Evolutionary conservation across 2,888 invertebrate genomes (phyloP).

Genomic region (Taphrorychus bicolor): DNA sequence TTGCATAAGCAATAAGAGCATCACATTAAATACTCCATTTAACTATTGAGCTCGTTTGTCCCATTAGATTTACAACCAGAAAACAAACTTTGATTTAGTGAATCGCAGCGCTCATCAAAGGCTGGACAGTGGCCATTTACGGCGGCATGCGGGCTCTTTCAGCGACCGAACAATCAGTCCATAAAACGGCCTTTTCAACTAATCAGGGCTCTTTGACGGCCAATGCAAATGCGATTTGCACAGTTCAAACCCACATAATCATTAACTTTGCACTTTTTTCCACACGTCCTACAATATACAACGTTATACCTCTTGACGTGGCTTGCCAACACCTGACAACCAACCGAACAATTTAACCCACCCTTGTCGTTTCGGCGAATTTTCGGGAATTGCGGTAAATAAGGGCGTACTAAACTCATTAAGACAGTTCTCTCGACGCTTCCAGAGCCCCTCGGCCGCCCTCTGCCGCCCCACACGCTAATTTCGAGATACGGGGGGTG

Average conservation of each 20-base stretch:
- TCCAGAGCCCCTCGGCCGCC: neutral
- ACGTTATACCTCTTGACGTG: neutral
- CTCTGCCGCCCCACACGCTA: conserved; percentile 22
- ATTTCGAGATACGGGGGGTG: conserved; percentile 23
- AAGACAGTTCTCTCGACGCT: conserved; percentile 36
- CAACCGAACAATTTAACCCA: neutral
- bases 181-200: neutral
- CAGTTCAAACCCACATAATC: neutral
- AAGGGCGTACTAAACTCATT: conserved; percentile 40
- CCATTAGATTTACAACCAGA: neutral
- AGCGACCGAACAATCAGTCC: neutral
- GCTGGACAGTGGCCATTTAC: neutral
- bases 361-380: conserved; percentile 17
- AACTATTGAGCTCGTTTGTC: too few relatives aligned
- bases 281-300: neutral
- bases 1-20: too few relatives aligned
- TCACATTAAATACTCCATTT: too few relatives aligned
- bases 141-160: neutral
- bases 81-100: neutral
- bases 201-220: neutral
- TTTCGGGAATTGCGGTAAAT: conserved; percentile 39
- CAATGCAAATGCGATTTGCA: conserved; percentile 2
- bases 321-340: neutral
- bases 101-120: neutral
- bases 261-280: neutral